Conservation (phyloP, 2,888 invertebrate species). For the Rosalia funebris region DNA sequence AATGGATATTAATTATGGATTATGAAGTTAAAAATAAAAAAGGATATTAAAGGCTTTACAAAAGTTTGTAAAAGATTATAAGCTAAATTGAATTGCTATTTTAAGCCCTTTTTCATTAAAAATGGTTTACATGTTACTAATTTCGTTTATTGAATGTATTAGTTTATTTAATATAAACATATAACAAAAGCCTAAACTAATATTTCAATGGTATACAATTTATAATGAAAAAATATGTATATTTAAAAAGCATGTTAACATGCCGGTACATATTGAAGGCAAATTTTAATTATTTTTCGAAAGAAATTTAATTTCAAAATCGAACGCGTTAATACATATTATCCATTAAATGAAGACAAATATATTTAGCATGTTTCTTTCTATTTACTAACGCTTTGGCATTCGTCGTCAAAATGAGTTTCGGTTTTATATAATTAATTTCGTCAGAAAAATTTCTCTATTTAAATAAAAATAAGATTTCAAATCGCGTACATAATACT, state of each 20-base stretch:
- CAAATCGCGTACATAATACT: too few species aligned
- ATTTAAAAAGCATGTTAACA: background rate
- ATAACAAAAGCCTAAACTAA: slow-evolving; percentile 22
- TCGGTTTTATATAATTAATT: too few species aligned
- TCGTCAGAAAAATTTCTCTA: too few species aligned
- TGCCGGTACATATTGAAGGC: background rate
- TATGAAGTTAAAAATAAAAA: slow-evolving; percentile 33
- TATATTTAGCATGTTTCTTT: too few species aligned
- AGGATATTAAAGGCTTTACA: slow-evolving; percentile 21
- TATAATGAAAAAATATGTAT: background rate
- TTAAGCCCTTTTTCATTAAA: slow-evolving; percentile 33
- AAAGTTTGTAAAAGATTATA: slow-evolving; percentile 30
- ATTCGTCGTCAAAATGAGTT: too few species aligned
- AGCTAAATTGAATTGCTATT: slow-evolving; percentile 28
- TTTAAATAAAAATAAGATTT: too few species aligned
- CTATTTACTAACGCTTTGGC: too few species aligned
- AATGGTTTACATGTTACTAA: slow-evolving; percentile 25
- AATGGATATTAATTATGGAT: slow-evolving; percentile 32
- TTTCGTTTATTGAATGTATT: slow-evolving; percentile 20
- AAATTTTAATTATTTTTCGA: background rate
- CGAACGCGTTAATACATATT: too few species aligned
- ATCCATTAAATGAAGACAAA: too few species aligned
- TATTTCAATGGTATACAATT: slow-evolving; percentile 10
- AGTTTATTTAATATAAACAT: slow-evolving; percentile 24
- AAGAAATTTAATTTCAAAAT: too few species aligned